Percentiles rank a stretch among this genome's conserved stretches.
These are phyloP conservation scores for Anthonomus grandis DNA, from an alignment of 1,140 invertebrate genomes.

Conservation along the genomic window DNA sequence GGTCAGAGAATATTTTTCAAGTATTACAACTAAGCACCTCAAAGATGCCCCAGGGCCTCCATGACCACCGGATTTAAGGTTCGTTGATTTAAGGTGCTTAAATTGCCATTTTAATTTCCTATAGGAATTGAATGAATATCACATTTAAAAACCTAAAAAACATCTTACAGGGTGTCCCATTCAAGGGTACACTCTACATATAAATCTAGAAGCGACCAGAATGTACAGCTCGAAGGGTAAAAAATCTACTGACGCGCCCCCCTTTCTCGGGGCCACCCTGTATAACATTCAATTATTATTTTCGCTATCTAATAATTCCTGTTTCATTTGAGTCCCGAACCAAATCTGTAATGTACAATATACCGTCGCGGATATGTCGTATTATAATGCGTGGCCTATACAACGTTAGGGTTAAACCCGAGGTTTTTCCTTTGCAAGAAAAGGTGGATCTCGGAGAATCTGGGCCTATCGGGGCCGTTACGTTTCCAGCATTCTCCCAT, in stretches of 20 bases:
- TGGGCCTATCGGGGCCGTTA: slow-evolving; percentile 78
- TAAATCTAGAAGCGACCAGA: slow-evolving; percentile 4
- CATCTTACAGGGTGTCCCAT: slow-evolving; percentile 21
- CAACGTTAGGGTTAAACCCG: slow-evolving; percentile 67
- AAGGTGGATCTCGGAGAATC: slow-evolving; percentile 86
- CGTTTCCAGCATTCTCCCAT: slow-evolving; percentile 94
- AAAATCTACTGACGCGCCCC: slow-evolving; percentile 4
- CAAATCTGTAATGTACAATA: slow-evolving; percentile 8
- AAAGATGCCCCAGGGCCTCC: no score
- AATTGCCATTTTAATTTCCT: no score
- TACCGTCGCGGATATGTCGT: no score
- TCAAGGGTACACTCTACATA: slow-evolving; percentile 1
- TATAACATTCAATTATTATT: no score
- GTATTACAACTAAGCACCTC: slow-evolving; percentile 12
- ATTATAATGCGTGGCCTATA: no score
- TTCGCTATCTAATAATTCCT: slow-evolving; percentile 23
- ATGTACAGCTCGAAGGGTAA: slow-evolving; percentile 8
- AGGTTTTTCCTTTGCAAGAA: slow-evolving; percentile 89
- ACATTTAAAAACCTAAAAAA: no score
- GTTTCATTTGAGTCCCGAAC: slow-evolving; percentile 22
- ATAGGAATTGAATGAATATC: no score
- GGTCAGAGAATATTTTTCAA: slow-evolving; percentile 27
- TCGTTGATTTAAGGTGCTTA: no score
- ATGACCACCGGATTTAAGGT: no score
- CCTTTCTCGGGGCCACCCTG: slow-evolving; percentile 12